Evolutionary conservation across 2,113 vertebrate species (phyloP).

Genomic region (Phalacrocorax brasilianus): DNA sequence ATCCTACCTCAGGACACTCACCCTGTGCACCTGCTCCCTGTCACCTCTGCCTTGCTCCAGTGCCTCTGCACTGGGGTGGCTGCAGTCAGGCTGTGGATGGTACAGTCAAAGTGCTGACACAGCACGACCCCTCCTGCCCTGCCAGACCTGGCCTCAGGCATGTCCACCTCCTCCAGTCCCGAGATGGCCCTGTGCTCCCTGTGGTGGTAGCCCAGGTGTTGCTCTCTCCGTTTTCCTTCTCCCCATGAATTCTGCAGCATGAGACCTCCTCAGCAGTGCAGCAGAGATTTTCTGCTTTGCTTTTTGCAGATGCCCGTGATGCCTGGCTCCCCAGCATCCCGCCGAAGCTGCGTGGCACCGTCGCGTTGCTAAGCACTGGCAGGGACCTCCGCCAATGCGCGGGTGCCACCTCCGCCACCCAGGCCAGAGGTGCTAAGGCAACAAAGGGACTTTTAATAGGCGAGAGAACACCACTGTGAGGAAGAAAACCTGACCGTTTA

Average conservation of each 20-base stretch:
- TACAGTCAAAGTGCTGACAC: background rate
- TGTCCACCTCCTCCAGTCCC: background rate
- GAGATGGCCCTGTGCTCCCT: accelerated
- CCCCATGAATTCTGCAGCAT: background rate
- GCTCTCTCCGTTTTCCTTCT: accelerated
- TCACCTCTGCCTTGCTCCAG: background rate
- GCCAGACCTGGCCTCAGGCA: background rate
- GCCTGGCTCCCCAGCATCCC: background rate
- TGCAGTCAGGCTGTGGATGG: accelerated
- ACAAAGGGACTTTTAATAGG: slow-evolving; percentile 46
- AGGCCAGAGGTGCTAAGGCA: slow-evolving; percentile 29
- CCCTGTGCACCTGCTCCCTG: background rate
- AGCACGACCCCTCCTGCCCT: background rate
- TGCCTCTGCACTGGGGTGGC: background rate
- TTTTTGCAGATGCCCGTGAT: accelerated
- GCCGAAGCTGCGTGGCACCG: background rate
- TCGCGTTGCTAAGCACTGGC: background rate
- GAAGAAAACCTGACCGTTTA: slow-evolving; percentile 54
- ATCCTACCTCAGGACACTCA: background rate
- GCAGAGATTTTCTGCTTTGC: background rate
- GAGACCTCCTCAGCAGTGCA: background rate
- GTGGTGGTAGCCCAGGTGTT: background rate
- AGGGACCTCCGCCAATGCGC: background rate
- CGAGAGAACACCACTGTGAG: slow-evolving; percentile 42
- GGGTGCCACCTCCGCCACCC: slow-evolving; percentile 3